Base-by-base conservation (phyloP, 2,797 vertebrate genomes). In the Syncerus caffer region DNA sequence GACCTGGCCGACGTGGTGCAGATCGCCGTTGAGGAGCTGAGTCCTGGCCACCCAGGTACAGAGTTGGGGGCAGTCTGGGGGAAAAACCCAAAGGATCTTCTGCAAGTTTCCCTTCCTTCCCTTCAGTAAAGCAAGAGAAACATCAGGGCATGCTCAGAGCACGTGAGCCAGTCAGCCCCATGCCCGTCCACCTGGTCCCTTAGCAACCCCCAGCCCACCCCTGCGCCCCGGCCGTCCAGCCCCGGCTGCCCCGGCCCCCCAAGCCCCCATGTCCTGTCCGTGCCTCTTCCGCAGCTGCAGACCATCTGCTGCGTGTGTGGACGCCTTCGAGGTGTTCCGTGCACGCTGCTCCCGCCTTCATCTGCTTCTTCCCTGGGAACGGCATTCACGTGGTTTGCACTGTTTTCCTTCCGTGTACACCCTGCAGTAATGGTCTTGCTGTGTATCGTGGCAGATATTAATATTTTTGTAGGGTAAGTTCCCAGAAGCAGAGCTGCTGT, bases 1-100 rank as follows among this genome's bases (percentile, higher is more conserved):
- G 99, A 99, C 79, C 97, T 99, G 99, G 99, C 99, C 93, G 99
- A 99, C 87, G 99, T 99, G 97, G 99, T 99, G 86, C 99, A 99
- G 98, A 99, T 99, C 79, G 99, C 99, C 21, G 99, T 99, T 76
- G 99, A 99, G 93, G 99, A 99, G 97, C 98, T 99, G 98, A 99
- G 99, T 95, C 99, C 99, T 5, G 99, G 99, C 60, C 99, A 99
- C 80, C 98, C 99, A 98, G 99, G 99, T 99, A 99, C 60, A 25
- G 93, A 71, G 90, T 76, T 45, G 3, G 57, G 97, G 67, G 27
- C 13, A 4, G n/a, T 53, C 19, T 53, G 50, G 29, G 27, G 34
- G 6, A 23, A 51, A 19, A 23, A 21, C 4, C 27, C n/a, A 19
- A 6, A 47, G 31, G 45, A 3, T 0, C n/a, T 47, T 7, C 11